phyloP scores from a whole-genome alignment of 2,113 vertebrate species.

The Ictalurus punctatus region DNA sequence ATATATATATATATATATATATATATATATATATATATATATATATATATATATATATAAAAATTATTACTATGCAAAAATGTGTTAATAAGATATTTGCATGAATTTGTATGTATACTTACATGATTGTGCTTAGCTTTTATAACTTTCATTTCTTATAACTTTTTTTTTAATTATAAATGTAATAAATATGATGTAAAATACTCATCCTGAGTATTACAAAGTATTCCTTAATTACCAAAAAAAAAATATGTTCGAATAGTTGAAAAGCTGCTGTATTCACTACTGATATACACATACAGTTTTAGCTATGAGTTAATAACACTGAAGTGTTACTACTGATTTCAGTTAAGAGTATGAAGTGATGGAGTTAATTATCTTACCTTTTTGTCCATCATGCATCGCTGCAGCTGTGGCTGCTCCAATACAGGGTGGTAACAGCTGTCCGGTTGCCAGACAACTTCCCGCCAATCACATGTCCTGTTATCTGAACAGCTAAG shows the following conservation, averaged over 20 bases:
- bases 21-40: neutral
- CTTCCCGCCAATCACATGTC: slow-evolving; percentile 94
- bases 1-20: no score
- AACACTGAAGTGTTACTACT: neutral
- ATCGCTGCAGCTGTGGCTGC: slow-evolving; percentile 79
- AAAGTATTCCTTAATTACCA: neutral
- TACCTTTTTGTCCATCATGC: slow-evolving; percentile 85
- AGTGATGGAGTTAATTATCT: slow-evolving; percentile 8
- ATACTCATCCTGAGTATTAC: no score
- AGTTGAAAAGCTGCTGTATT: neutral
- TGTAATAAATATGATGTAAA: neutral
- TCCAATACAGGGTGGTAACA: slow-evolving; percentile 77
- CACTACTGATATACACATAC: neutral
- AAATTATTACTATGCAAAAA: neutral
- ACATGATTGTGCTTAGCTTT: neutral
- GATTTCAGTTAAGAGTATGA: neutral
- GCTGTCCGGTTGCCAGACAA: slow-evolving; percentile 85
- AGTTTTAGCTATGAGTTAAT: neutral
- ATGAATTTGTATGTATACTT: neutral
- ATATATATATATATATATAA: neutral
- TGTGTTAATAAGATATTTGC: neutral
- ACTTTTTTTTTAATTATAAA: neutral
- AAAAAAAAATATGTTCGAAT: neutral
- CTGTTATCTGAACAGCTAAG: slow-evolving; percentile 94
- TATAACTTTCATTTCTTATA: no score